Base-by-base conservation (phyloP, 2,888 invertebrate species). In the Polymixis flavicincta region DNA sequence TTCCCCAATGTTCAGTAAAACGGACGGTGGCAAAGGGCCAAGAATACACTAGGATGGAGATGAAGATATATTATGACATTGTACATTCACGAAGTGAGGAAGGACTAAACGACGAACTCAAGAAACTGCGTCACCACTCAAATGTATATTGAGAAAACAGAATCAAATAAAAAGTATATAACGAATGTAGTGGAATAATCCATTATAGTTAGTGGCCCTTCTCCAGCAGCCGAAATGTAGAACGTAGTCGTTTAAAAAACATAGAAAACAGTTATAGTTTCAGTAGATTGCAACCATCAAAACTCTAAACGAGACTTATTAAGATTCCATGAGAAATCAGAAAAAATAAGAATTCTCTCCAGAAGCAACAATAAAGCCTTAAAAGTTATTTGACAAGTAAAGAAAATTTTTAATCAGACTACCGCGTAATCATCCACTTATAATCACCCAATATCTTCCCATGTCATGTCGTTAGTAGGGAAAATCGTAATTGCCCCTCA, bases 21-120 rank as follows among this genome's bases (percentile, higher is more conserved):
- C 63, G 70, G 82, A 82, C 83, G 66, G 52, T 85, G 82, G 82
- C 82, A 68, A 57, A 57, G 59, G 59, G 85, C 82, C 82, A 83
- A 85, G 61, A 84, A 70, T 57, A 82, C 85, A 73, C 85, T 82
- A 77, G 83, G 78, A 82, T 82, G 78, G 69, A 79, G 79, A 81
- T 78, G 72, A 83, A 72, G 82, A 82, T 85, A 82, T 82, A 82
- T 85, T 85, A 77, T 85, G 78, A 85, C 85, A 73, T 45, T 73
- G 72, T 83, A 67, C 76, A 84, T 76, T 82, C 66, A 60, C 69
- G 69, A 82, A 71, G 69, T 82, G 85, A 63, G 67, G 60, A 82
- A 70, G 80, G 71, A 67, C 69, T 76, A 76, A 85, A 72, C 63
- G 69, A 69, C 59, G 45, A 28, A 61, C 68, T 74, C 52, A 6